Percentiles rank a stretch among this genome's conserved stretches.
These are phyloP conservation scores for Leptodactylus fallax DNA, from an alignment of 2,797 vertebrate species.

Conservation along the genomic window DNA sequence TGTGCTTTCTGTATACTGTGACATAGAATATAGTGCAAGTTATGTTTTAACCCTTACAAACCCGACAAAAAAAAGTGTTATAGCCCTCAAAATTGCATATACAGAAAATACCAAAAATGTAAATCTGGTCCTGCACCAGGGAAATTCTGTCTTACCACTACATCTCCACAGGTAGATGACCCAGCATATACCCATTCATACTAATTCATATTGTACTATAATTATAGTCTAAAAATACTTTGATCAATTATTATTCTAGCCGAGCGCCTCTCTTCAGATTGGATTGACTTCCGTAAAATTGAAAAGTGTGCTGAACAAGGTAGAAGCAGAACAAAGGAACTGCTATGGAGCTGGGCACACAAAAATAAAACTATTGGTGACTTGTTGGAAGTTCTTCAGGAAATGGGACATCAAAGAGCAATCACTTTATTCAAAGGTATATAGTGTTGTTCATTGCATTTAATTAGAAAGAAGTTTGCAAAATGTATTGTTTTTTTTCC, in stretches of 20 bases:
- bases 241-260: constrained; percentile 69
- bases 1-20: no score
- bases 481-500: no score
- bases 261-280: constrained; percentile 72
- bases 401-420: constrained; percentile 78
- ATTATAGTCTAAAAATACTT: not conserved
- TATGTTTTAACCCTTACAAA: no score
- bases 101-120: no score
- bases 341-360: constrained; percentile 84
- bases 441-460: not conserved
- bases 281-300: constrained; percentile 76
- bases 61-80: no score
- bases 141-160: no score
- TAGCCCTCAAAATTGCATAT: no score
- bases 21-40: no score
- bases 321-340: constrained; percentile 79
- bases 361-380: constrained; percentile 79
- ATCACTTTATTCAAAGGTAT: constrained; percentile 76
- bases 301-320: constrained; percentile 78
- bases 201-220: no score
- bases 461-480: not conserved
- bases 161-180: no score
- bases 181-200: no score
- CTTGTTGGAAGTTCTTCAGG: constrained; percentile 73
- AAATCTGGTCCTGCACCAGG: no score